Base-by-base conservation (phyloP, 2,797 vertebrate genomes). In the Remorina albescens region DNA sequence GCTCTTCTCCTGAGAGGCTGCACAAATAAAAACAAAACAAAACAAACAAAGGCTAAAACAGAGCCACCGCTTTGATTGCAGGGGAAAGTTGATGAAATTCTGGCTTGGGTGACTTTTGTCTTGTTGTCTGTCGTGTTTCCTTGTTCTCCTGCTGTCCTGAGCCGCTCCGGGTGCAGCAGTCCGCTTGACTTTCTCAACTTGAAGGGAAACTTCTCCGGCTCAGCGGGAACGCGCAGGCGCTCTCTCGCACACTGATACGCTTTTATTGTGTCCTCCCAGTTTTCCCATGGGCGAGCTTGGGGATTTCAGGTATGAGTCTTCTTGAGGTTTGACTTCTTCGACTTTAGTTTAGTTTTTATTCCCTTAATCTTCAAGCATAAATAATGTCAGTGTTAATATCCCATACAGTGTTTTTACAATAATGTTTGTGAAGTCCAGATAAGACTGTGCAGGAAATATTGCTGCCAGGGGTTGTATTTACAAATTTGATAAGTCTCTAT, bases 181-280 rank as follows among this genome's bases (percentile, higher is more conserved):
- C 54, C 65, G 64, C 66, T 39, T 41, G 46, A 70, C 72, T 82
- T 74, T 62, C 80, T 82, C 71, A 72, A 90, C 76, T 90, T 80
- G 60, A 70, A 80, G 83, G 41, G 56, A 89, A 91, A 90, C 91
- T 93, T 93, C 87, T 83, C 87, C 70, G 34, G 74, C 21, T 44
- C 69, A 18, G 0, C 63, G 5, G 23, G 69, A 71, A 37, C 87
- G 91, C 92, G 93, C 90, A 86, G 39, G 90, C 91, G 91, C 91
- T 71, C 72, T 6, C 76, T 44, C 67, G 80, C 62, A n/a, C 61
- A 5, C 80, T 67, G 68, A 73, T 79, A 68, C 67, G 73, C 56
- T 53, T 74, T 69, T 53, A 58, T 78, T 50, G 89, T 85, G 61
- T 86, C 91, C 91, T 89, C 91, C 89, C 89, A 82, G 87, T 91